Evolutionary conservation across 2,113 vertebrate species (phyloP).

Genomic region (Sapajus apella): DNA sequence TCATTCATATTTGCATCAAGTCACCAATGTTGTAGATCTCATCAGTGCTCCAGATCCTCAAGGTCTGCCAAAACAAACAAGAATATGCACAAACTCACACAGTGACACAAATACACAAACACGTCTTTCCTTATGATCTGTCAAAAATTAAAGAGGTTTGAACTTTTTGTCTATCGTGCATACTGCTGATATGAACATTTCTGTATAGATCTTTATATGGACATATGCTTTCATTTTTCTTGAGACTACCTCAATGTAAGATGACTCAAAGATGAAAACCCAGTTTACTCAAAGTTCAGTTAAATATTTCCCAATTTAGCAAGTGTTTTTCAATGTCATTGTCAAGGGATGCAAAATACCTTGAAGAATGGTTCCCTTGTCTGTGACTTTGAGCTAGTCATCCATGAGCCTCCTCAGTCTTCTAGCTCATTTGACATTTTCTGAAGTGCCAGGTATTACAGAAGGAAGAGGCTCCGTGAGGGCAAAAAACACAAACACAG

Average conservation of each 20-base stretch:
- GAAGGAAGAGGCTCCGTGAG: background rate
- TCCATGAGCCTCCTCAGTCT: background rate
- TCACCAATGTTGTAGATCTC: slow-evolving; percentile 24
- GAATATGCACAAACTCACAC: background rate
- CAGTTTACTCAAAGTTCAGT: background rate
- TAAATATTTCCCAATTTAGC: background rate
- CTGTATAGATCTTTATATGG: background rate
- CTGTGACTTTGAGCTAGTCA: background rate
- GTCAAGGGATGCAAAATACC: background rate
- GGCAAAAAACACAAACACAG: background rate
- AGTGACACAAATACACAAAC: background rate
- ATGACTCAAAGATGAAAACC: background rate
- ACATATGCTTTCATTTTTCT: background rate
- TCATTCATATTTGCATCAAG: slow-evolving; percentile 54
- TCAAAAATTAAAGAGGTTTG: background rate
- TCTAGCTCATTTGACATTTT: background rate
- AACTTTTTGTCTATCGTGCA: background rate
- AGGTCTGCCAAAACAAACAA: background rate
- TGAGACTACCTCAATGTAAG: background rate
- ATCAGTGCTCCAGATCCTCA: background rate
- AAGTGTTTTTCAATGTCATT: background rate
- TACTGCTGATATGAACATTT: background rate
- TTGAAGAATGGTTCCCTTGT: background rate
- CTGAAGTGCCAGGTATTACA: background rate
- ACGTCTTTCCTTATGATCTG: background rate